Evolutionary conservation across 2,888 invertebrate species (phyloP).

Genomic region (Acanthosoma haemorrhoidale): DNA sequence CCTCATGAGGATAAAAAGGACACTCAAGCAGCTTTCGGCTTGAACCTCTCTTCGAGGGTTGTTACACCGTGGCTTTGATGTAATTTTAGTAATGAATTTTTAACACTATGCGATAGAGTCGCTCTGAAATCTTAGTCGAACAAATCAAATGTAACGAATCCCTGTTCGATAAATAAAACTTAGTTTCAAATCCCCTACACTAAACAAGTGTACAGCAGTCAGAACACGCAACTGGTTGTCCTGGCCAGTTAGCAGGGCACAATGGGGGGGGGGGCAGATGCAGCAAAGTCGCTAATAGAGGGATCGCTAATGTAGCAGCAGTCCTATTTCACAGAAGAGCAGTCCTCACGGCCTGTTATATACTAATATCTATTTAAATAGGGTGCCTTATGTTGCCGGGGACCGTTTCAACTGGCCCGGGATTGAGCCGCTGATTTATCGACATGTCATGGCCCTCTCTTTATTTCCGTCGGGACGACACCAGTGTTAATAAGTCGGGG

Average conservation of each 20-base stretch:
- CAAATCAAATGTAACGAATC: too few species aligned
- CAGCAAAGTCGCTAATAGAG: slow-evolving; percentile 3
- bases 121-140: too few species aligned
- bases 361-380: not conserved
- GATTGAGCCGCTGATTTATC: not conserved
- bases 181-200: too few species aligned
- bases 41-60: too few species aligned
- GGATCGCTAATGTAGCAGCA: not conserved
- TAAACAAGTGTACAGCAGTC: not conserved
- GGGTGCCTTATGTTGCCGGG: not conserved
- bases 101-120: too few species aligned
- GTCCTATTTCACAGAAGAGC: not conserved
- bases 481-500: too few species aligned
- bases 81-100: too few species aligned
- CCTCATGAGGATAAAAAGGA: too few species aligned
- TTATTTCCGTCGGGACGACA: too few species aligned
- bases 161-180: too few species aligned
- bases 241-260: not conserved
- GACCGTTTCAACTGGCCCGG: not conserved
- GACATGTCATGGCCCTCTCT: not conserved
- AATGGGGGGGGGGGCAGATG: not conserved
- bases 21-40: too few species aligned
- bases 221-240: not conserved
- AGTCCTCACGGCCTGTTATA: not conserved
- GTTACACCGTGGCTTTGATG: too few species aligned